Evolutionary conservation across 2,888 invertebrate species (phyloP), one percentile per base, ranked within the genome.

Genomic region (Cephus runcator): DNA sequence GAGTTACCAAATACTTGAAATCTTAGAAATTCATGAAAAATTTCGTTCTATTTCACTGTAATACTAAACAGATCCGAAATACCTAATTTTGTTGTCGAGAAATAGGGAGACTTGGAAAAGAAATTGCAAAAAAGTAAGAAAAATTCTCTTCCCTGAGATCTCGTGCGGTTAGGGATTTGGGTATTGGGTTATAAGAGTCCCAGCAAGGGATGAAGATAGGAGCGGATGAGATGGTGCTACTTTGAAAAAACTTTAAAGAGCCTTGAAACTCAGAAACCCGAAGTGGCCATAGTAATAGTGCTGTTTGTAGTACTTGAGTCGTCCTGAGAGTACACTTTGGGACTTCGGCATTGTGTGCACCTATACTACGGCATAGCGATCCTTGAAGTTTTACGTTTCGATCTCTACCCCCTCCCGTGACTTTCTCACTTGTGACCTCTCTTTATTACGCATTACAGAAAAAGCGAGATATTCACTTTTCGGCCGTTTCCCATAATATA

Each of bases 211-310:
- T 23, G 56, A 9, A 23, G 23, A 56, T 23, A 56, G 56, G 2
- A 9, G 56, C 56, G 23, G 56, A 15, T 56, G 56, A 56, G 56
- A 56, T 23, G 56, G 23, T 56, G 56, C 9, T 33, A 71, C 31
- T 71, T 71, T 71, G 31, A 71, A 75, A 76, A 77, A 77, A 80
- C 80, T 80, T 77, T 83, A 76, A 80, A 84, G 80, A 77, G 82
- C 79, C 81, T 81, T 78, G 81, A 78, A 82, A 83, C 82, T 83
- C 81, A 82, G 83, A 85, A 86, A 85, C 82, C 83, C 83, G 83
- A 79, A 84, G 83, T 82, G 76, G 80, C 73, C 56, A 56, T 56
- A 23, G 56, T 56, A 56, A 23, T 56, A 23, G 56, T 56, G 56
- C 56, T 23, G 56, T 56, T 56, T 23, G 56, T 56, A 69, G 81